Percentiles rank a stretch among this genome's conserved stretches.
Evolutionary conservation across 2,888 invertebrate species (phyloP).

Genomic region (Mythimna impura): DNA sequence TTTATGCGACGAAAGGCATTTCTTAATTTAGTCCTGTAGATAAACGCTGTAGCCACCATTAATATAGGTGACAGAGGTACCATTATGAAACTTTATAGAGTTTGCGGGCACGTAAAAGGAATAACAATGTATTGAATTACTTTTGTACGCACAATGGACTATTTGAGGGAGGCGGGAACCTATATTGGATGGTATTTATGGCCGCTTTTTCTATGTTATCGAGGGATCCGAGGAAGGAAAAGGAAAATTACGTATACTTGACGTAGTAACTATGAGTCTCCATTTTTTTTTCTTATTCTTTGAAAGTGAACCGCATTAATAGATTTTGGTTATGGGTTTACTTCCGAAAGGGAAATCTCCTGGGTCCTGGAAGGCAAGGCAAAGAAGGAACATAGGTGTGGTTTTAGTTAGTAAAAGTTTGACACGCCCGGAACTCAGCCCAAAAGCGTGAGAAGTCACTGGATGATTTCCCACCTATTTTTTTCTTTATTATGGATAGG

Average conservation of each 20-base stretch:
- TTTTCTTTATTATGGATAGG: too few species aligned
- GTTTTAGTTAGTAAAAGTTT: too few species aligned
- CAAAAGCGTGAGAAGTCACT: too few species aligned
- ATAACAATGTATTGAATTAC: constrained; percentile 69
- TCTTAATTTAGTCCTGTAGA: constrained; percentile 76
- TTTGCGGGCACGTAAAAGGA: constrained; percentile 65
- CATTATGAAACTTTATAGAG: constrained; percentile 72
- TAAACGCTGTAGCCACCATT: constrained; percentile 64
- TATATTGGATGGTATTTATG: constrained; percentile 63
- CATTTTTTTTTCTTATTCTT: constrained; percentile 23
- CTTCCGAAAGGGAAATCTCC: too few species aligned
- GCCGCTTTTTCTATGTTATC: constrained; percentile 62
- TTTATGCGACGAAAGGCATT: constrained; percentile 77
- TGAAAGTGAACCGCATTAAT: constrained; percentile 4
- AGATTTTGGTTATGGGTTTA: neutral
- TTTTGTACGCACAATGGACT: constrained; percentile 63
- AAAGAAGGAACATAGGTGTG: too few species aligned
- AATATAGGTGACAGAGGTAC: constrained; percentile 67
- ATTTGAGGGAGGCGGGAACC: constrained; percentile 55
- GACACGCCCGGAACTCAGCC: too few species aligned
- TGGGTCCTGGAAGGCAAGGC: too few species aligned
- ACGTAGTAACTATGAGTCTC: constrained; percentile 45
- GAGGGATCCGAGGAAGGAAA: constrained; percentile 45
- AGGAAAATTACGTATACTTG: constrained; percentile 50
- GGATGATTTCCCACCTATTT: too few species aligned